Conservation (phyloP, 2,797 vertebrate genomes). For the Notolabrus celidotus region DNA sequence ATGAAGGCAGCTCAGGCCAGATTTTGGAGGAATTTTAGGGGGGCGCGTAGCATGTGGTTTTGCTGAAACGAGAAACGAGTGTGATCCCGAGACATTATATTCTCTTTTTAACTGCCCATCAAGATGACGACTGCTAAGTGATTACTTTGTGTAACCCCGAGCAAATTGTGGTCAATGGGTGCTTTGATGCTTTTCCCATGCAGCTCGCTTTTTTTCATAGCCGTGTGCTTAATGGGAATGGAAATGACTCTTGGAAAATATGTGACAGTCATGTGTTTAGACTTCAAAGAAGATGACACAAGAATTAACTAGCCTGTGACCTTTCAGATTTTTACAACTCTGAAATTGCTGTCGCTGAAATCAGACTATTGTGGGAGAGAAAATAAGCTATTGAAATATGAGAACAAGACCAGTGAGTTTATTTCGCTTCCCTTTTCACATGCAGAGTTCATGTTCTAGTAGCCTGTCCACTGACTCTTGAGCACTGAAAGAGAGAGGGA, state of each 20-base stretch:
- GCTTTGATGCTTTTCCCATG: slow-evolving; percentile 54
- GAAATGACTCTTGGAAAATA: slow-evolving; percentile 57
- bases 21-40: slow-evolving; percentile 67
- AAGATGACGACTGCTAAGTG: slow-evolving; percentile 52
- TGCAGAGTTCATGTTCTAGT: slow-evolving; percentile 74
- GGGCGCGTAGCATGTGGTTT: slow-evolving; percentile 59
- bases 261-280: slow-evolving; percentile 75
- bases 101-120: slow-evolving; percentile 63
- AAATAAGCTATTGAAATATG: slow-evolving; percentile 54
- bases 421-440: slow-evolving; percentile 64
- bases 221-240: slow-evolving; percentile 35
- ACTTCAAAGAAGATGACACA: slow-evolving; percentile 65
- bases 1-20: slow-evolving; percentile 62
- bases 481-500: slow-evolving; percentile 36
- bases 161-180: slow-evolving; percentile 47
- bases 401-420: slow-evolving; percentile 62
- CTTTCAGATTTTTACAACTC: slow-evolving; percentile 56
- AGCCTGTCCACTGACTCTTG: slow-evolving; percentile 77
- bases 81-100: slow-evolving; percentile 57
- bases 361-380: slow-evolving; percentile 37
- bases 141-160: slow-evolving; percentile 51
- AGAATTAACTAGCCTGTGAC: slow-evolving; percentile 59
- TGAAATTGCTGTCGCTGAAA: slow-evolving; percentile 51
- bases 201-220: slow-evolving; percentile 23
- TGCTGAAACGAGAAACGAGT: slow-evolving; percentile 59